Evolutionary conservation across 2,797 vertebrate genomes (phyloP), one percentile per base, ranked within the genome.

Genomic region (Spheniscus humboldti): DNA sequence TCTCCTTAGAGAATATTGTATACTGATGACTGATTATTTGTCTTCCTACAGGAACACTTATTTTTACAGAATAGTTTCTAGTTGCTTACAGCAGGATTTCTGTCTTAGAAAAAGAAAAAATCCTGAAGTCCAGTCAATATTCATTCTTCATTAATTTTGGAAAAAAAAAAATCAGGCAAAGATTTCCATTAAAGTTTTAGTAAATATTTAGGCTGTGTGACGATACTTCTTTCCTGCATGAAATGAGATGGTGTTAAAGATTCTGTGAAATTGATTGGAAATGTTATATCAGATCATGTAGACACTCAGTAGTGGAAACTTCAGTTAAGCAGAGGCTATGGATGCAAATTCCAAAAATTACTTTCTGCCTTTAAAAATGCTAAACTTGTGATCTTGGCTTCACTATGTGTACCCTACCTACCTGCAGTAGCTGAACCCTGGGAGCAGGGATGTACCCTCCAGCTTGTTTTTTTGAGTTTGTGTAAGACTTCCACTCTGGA

Each of bases 11-110:
- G 87, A 98, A 97, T 98, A 96, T 98, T 97, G 86, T 96, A 77
- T 97, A 95, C 93, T 96, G 94, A 97, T 98, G 97, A 56, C 66
- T 71, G 30, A 98, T 97, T 97, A 97, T 94, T 98, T 97, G 91
- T 95, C 86, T 94, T 94, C 80, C 72, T 76, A 33, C 27, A 75
- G 59, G 27, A 88, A 56, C 82, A 92, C 92, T 97, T 92, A 96
- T 98, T 98, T 98, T 94, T 96, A 92, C 59, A 78, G 93, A 48
- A 45, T 37, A 60, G 19, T 79, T 89, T 82, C 35, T 74, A 91
- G 62, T 91, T 91, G 27, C 35, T 95, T 93, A 69, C 50, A 81
- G 27, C 17, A 88, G 60, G 17, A 43, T 92, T 76, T 93, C 50
- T 91, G 28, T 35, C n/a, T 67, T 67, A 77, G 53, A 47, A 96